Evolutionary conservation across 2,888 invertebrate genomes (phyloP), one percentile per base, ranked within the genome.

Genomic region (Actias luna): DNA sequence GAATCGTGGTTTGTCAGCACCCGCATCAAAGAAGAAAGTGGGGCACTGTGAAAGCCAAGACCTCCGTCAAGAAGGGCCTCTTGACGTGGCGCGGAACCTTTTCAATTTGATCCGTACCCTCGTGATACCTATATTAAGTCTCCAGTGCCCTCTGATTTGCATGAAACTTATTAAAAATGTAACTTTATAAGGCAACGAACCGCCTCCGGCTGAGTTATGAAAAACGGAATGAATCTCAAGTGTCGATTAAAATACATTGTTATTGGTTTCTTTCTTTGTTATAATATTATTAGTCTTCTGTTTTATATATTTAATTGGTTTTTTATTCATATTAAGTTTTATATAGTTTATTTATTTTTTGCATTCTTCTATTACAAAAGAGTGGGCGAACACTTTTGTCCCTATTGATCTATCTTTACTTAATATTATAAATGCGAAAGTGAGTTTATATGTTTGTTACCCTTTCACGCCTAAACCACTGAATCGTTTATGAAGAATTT

Each of bases 141-240:
- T 78, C 75, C 75, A 83, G 81, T 73, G 76, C 75, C 71, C 81
- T 76, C 77, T 77, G 81, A 89, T 92, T 92, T 90, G 86, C 90
- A 92, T 92, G 79, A 85, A 87, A 87, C 82, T 90, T 90, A 91
- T 91, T 89, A 89, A 89, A 87, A 88, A 84, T 82, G 77, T 76
- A 77, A 74, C 74, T 73, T 70, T 69, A 69, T 69, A 77, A 81
- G 77, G 75, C 73, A 68, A 64, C 67, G 67, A 67, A 65, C 64
- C 68, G 66, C 71, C 66, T 64, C 69, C 69, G 73, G 72, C 66
- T 70, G 68, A 73, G 70, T 77, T 82, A 75, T 79, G 71, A 69
- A 73, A 60, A 77, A 77, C 72, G 68, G 76, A 73, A 78, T 81
- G 78, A 79, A 79, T 67, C 67, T 59, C 61, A 33, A 59, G 63